phyloP scores from a whole-genome alignment of 2,797 vertebrate genomes.

The Dallia pectoralis region DNA sequence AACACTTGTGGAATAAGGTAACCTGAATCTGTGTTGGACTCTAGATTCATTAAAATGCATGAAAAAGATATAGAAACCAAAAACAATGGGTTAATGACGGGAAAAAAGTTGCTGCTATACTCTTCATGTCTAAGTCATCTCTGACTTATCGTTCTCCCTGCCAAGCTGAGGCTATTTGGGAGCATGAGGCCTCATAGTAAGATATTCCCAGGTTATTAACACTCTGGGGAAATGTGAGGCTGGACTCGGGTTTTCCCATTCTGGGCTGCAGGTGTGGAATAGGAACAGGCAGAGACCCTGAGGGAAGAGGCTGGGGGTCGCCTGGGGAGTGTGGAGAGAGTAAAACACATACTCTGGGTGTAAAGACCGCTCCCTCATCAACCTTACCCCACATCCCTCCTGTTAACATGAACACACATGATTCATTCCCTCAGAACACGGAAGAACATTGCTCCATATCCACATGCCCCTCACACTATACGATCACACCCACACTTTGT shows the following conservation, averaged over 20 bases:
- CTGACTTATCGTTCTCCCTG: neutral
- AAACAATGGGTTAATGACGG: neutral
- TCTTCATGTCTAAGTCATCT: neutral
- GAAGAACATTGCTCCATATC: neutral
- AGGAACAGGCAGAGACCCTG: conserved; percentile 47
- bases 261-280: conserved; percentile 71
- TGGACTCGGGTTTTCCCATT: conserved; percentile 58
- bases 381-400: neutral
- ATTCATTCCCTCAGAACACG: conserved; percentile 3
- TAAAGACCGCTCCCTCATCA: neutral
- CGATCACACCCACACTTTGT: neutral
- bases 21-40: neutral
- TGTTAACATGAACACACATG: conserved; percentile 10
- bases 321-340: conserved; percentile 40
- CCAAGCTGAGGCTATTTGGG: neutral
- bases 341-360: conserved; percentile 28
- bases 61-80: neutral
- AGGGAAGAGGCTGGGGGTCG: conserved; percentile 39
- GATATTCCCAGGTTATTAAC: conserved; percentile 52
- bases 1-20: conserved; percentile 43
- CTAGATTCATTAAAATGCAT: neutral
- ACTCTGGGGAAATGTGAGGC: conserved; percentile 53
- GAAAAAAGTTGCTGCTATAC: neutral
- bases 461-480: neutral
- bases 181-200: conserved; percentile 36